Conservation (phyloP, 2,113 vertebrate genomes). For the Elephas maximus region DNA sequence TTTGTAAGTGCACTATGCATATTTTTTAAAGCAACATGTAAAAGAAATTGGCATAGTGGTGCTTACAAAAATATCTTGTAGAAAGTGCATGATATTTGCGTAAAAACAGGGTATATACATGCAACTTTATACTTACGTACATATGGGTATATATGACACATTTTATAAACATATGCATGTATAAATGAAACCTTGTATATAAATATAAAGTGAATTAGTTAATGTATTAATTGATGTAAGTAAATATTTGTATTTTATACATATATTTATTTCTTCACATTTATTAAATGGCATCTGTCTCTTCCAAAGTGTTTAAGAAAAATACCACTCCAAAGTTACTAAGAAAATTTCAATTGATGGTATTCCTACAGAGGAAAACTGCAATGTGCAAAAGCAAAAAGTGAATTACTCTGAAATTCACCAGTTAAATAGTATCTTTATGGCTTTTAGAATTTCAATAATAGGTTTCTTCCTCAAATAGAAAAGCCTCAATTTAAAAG, state of each 20-base stretch:
- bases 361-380: not conserved
- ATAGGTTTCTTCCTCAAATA: constrained; percentile 68
- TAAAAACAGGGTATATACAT: no score
- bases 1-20: no score
- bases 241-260: not conserved
- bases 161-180: not conserved
- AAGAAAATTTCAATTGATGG: not conserved
- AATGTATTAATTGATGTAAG: not conserved
- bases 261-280: not conserved
- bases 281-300: not conserved
- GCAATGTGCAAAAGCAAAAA: not conserved
- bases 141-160: no score
- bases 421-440: constrained; percentile 46
- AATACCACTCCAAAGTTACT: constrained; percentile 14
- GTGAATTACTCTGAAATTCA: constrained; percentile 62
- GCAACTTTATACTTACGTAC: not conserved
- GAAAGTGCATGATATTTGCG: no score
- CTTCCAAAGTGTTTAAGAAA: not conserved
- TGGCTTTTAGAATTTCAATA: constrained; percentile 62
- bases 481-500: constrained; percentile 67
- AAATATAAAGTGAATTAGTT: not conserved
- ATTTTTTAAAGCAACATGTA: no score
- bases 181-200: not conserved
- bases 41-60: no score
- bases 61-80: no score